Conservation (phyloP, 2,113 vertebrate genomes). For the Canis aureus region DNA sequence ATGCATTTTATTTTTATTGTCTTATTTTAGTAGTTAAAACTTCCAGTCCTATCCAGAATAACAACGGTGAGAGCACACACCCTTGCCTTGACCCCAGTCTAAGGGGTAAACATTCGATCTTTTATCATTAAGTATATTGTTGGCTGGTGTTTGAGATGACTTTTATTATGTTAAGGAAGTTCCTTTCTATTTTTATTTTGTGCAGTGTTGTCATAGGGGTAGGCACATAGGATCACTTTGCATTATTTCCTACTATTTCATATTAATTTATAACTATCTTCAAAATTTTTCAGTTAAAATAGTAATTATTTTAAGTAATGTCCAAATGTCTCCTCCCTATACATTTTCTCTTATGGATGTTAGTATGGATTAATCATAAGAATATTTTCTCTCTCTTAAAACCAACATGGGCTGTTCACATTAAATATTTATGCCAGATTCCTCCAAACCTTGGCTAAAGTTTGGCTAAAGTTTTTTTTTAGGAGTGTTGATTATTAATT, state of each 20-base stretch:
- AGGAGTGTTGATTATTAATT: not conserved
- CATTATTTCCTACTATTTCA: not conserved
- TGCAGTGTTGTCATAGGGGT: not conserved
- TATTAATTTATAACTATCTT: not conserved
- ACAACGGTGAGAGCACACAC: too few species aligned
- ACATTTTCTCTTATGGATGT: not conserved
- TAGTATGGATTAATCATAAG: not conserved
- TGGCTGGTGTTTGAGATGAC: too few species aligned
- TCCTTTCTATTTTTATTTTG: not conserved
- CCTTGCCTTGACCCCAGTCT: not conserved
- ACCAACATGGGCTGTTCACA: not conserved
- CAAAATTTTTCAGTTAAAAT: not conserved
- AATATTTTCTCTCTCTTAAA: not conserved
- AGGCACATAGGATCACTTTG: not conserved
- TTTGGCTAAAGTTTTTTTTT: not conserved
- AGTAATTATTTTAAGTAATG: not conserved
- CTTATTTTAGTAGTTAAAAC: not conserved
- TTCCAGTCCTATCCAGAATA: not conserved
- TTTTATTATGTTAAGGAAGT: not conserved
- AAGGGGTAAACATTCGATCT: not conserved
- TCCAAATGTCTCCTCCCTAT: not conserved
- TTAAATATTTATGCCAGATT: slow-evolving; percentile 28
- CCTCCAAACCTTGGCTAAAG: not conserved
- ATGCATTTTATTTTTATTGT: not conserved
- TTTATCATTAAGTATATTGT: not conserved